Conservation (phyloP, 2,888 invertebrate genomes). For the Anagyrus pseudococci region DNA sequence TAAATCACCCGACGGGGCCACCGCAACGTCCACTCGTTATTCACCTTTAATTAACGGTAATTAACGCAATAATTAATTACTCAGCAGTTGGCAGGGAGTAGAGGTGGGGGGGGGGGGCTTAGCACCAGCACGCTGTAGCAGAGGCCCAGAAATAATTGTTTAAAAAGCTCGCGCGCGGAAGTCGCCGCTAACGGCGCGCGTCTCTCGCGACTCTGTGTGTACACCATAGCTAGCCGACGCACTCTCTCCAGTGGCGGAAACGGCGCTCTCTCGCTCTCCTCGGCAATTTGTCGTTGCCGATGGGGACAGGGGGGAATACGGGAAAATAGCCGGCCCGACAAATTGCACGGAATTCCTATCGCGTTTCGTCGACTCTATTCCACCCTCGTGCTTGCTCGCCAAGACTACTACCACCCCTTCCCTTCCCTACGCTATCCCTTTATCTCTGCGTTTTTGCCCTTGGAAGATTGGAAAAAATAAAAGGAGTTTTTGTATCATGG, state of each 20-base stretch:
- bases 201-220: not conserved
- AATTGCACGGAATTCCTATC: constrained; percentile 36
- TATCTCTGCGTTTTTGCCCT: not conserved
- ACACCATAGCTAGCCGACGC: too few relatives aligned
- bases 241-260: too few relatives aligned
- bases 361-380: constrained; percentile 33
- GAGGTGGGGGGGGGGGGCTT: not conserved
- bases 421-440: not conserved
- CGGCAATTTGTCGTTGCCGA: constrained; percentile 25
- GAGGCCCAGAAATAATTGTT: constrained; percentile 45
- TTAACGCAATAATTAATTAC: constrained; percentile 56
- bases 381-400: constrained; percentile 16
- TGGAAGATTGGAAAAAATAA: too few relatives aligned
- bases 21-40: constrained; percentile 49
- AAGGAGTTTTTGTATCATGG: too few relatives aligned
- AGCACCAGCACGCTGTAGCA: too few relatives aligned
- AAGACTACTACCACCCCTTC: constrained; percentile 1
- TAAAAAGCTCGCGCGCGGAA: constrained; percentile 39
- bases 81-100: constrained; percentile 22
- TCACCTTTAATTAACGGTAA: constrained; percentile 56
- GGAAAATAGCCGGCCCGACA: constrained; percentile 31
- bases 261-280: constrained; percentile 25
- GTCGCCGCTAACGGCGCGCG: constrained; percentile 1
- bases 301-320: constrained; percentile 1
- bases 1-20: constrained; percentile 52